Evolutionary conservation across 2,888 invertebrate species (phyloP), one percentile per base, ranked within the genome.

Genomic region (Idaea dimidiata): DNA sequence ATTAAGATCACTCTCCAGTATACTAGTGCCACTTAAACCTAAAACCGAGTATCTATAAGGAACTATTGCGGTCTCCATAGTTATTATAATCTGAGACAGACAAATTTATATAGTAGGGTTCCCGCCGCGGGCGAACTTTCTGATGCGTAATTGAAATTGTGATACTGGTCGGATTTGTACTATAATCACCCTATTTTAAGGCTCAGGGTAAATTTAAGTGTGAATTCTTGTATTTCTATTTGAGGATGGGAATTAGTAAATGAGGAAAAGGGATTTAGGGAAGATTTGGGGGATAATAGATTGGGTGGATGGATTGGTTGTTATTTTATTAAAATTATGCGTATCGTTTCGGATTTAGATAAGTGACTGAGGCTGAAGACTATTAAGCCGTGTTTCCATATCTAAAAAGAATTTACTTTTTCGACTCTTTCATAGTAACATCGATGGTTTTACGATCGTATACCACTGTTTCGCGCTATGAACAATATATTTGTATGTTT

Each of bases 111-210:
- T 60, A 24, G 57, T 64, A 69, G 69, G 67, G 59, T 57, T 63
- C 57, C 31, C 64, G 58, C 64, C 59, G 63, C 62, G 65, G 68
- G 66, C 65, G 60, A 65, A 62, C 66, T 65, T 43, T 43, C 67
- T 71, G 70, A 72, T 68, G 68, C 69, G 61, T 69, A 70, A 72
- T 72, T 72, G 72, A 71, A 69, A 72, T 66, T 70, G 72, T 67
- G 67, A 70, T 69, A 68, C 70, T 65, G 62, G 33, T 61, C 57
- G 67, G 65, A 67, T 67, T 82, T 81, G 74, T 75, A 75, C 73
- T 71, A 72, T 81, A 81, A 80, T 80, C 77, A 74, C 76, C 75
- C 73, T 76, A 72, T 79, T 75, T 76, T 71, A 70, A 60, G 72
- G 69, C 67, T 69, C 65, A 71, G 70, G 71, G 69, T 67, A 68